Evolutionary conservation across 2,113 vertebrate species (phyloP), one percentile per base, ranked within the genome.

Genomic region (Sylvietta virens): DNA sequence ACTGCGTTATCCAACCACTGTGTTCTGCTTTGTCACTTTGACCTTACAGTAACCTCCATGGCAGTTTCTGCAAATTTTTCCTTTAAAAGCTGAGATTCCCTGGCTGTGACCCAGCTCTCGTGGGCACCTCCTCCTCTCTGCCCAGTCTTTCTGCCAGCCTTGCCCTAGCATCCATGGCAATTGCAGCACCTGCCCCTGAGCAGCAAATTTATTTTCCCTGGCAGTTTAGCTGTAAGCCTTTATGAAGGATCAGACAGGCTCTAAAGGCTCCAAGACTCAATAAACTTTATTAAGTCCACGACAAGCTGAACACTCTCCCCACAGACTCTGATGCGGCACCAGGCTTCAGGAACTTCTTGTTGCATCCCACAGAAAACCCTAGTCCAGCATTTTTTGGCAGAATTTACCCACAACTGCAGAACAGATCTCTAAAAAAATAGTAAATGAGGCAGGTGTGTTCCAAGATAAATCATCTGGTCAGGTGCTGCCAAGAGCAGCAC

Each of bases 231-330:
- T 74, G 61, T 28, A 60, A 74, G 48, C 22, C 64, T 53, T 83
- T 76, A 83, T 81, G 91, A 86, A 81, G 91, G 80, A 88, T 86
- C 65, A 76, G 58, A 27, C 31, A 74, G 74, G 73, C 14, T 21
- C 79, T 58, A 67, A 84, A 4, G 5, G 56, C 91, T 94, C 35
- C 18, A 39, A 86, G 86, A 76, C 77, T 95, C 92, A 54, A 86
- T 93, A 90, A 95, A 95, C 67, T 94, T 93, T 83, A 90, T 81
- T 72, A 93, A 86, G 90, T 92, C 69, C 74, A n/a, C 27, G 58
- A 83, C 90, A 77, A 62, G 15, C 81, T 65, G 47, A 85, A 82
- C 74, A 18, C 10, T 15, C 50, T 82, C 74, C 48, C 18, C 73
- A 62, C 21, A 54, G 88, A 8, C 58, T 88, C 88, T 4, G 6